Evolutionary conservation across 2,888 invertebrate species (phyloP), one percentile per base, ranked within the genome.

Genomic region (Xestia sexstrigata): DNA sequence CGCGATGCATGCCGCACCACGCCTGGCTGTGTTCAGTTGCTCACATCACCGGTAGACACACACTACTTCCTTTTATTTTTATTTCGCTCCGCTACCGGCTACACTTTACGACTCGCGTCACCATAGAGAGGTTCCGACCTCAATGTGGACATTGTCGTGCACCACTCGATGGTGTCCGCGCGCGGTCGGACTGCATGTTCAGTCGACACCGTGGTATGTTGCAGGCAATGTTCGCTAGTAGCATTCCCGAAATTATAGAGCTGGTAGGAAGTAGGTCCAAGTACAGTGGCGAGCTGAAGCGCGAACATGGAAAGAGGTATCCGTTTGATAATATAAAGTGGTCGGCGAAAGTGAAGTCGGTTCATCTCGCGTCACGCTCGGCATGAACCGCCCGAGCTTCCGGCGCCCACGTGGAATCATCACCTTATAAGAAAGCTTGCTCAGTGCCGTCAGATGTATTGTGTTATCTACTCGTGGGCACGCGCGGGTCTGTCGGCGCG

Each of bases 161-260:
- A 96, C 94, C 95, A 95, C 96, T 93, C 95, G 95, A 95, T 95
- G 96, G 96, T 95, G 95, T 94, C 92, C 94, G 94, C 93, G 94
- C 93, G 92, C 93, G 88, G 55, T 90, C 89, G 88, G 91, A 91
- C 93, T 93, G 92, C 91, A 91, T 93, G 90, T 93, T 92, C 95
- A 95, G 95, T 93, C 95, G 95, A 94, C 96, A 95, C 96, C 96
- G 95, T 96, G 96, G 96, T 97, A 98, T 97, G 98, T 98, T 98
- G 97, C 98, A 99, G 99, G 99, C 99, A 97, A 99, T 99, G 98
- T 99, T 99, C 98, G 99, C 99, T 98, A 99, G 99, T 98, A 99
- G 99, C 98, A 99, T 99, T 97, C 99, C 99, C 97, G 99, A 99
- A 98, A 99, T 99, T 97, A 99, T 99, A 97, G 99, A 99, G 98